Evolutionary conservation across 2,797 vertebrate genomes (phyloP), one percentile per base, ranked within the genome.

Genomic region (Ispidina lecontei): DNA sequence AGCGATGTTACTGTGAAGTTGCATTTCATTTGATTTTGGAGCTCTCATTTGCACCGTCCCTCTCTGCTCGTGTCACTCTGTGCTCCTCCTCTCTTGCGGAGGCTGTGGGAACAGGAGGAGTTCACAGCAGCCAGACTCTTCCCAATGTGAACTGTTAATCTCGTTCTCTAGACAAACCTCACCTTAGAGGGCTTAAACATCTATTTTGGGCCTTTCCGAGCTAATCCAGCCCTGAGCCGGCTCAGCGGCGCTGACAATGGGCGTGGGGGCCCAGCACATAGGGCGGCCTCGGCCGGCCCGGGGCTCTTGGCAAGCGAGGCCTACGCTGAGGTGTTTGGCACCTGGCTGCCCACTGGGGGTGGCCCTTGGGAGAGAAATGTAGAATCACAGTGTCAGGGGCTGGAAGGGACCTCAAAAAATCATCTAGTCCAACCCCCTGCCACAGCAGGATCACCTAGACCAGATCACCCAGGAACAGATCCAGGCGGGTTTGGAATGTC

Each of bases 151-250:
- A 59, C 41, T 1, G 0, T 14, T 91, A 90, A 88, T 89, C 91
- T 39, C 0, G 2, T 13, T 83, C 29, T 0, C 55, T 33, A 10
- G 76, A 19, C 8, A 12, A 19, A 9, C 3, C 59, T 91, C 87
- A 87, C 90, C 79, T 93, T 73, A 67, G 67, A 54, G 73, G 60
- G 93, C 62, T 95, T 94, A 80, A 10, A 58, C 5, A 12, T 87
- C 96, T 96, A 94, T 97, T 96, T 96, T 94, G 72, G 89, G 83
- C 54, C 1, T 69, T 54, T 22, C 9, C 0, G n/a, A 5, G 28
- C 39, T 96, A 85, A 96, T 83, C 93, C 63, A 0, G 60, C 2
- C 5, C 94, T 93, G 92, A 96, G 89, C 90, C 10, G 16, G 94
- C 2, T 96, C 13, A 96, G 85, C 4, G 0, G 76, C 14, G 80